Percentiles rank a stretch among this genome's conserved stretches.
Conservation (phyloP, 2,113 vertebrate genomes). For the Hepsetus odoe region DNA sequence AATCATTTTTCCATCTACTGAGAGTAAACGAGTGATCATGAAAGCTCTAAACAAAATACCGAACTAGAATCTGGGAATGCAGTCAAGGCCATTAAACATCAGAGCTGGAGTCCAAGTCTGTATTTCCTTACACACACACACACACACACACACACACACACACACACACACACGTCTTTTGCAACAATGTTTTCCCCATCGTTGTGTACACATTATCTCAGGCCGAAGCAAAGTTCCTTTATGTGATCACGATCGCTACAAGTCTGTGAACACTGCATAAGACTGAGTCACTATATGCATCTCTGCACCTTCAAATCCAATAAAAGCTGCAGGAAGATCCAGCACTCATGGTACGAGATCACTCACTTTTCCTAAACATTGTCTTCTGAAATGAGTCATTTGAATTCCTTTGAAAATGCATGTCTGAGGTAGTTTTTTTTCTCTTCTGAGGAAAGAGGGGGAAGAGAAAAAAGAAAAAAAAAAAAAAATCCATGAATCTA, state of each 20-base stretch:
- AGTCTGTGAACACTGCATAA: not conserved
- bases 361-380: not conserved
- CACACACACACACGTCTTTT: not conserved
- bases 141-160: no score
- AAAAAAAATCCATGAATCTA: not conserved
- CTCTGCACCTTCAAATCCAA: not conserved
- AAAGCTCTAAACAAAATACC: no score
- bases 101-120: not conserved
- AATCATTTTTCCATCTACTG: no score
- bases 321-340: not conserved
- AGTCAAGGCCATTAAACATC: not conserved
- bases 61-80: no score
- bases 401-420: constrained; percentile 22
- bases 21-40: no score
- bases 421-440: constrained; percentile 21
- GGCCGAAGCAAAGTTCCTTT: not conserved
- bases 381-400: not conserved
- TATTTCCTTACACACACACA: not conserved
- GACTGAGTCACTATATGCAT: not conserved
- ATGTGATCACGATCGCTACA: not conserved
- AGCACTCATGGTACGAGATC: not conserved
- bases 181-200: not conserved
- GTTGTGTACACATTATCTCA: no score
- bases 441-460: not conserved
- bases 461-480: not conserved